Evolutionary conservation across 2,113 vertebrate species (phyloP).

Genomic region (Poicephalus meyeri): DNA sequence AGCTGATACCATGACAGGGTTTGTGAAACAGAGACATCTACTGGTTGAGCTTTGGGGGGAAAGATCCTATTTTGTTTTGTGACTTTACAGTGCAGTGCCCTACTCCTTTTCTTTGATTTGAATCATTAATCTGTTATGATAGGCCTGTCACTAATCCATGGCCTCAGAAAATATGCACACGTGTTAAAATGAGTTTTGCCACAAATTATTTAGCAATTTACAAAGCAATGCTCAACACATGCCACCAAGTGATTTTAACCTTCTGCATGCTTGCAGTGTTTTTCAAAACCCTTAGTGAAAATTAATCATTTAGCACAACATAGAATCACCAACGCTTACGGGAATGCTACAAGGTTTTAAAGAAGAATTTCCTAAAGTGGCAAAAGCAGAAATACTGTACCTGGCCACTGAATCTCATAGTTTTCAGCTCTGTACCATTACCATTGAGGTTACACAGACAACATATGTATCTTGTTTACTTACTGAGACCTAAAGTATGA

Average conservation of each 20-base stretch:
- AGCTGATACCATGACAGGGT: not conserved
- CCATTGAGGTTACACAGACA: not conserved
- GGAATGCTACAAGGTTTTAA: not conserved
- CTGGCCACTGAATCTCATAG: not conserved
- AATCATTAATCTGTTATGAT: constrained; percentile 53
- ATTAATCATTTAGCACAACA: constrained; percentile 34
- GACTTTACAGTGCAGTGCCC: not conserved
- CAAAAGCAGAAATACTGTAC: not conserved
- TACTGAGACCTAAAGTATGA: not conserved
- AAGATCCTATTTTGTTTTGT: not conserved
- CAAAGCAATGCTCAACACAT: not conserved
- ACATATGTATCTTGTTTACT: not conserved
- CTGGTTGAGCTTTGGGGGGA: constrained; percentile 39
- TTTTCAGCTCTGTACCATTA: not conserved
- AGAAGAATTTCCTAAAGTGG: not conserved
- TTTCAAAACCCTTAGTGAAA: constrained; percentile 20
- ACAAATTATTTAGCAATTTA: constrained; percentile 57
- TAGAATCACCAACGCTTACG: not conserved
- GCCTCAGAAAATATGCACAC: constrained; percentile 38
- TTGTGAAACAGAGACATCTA: constrained; percentile 72
- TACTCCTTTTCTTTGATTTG: constrained; percentile 26
- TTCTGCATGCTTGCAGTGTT: not conserved
- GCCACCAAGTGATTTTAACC: constrained; percentile 24
- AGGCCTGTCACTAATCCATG: constrained; percentile 37
- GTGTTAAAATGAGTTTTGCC: constrained; percentile 31